Evolutionary conservation across 92 coral and sea anemone species (phyloP).

Genomic region (Phenganax subtilis): DNA sequence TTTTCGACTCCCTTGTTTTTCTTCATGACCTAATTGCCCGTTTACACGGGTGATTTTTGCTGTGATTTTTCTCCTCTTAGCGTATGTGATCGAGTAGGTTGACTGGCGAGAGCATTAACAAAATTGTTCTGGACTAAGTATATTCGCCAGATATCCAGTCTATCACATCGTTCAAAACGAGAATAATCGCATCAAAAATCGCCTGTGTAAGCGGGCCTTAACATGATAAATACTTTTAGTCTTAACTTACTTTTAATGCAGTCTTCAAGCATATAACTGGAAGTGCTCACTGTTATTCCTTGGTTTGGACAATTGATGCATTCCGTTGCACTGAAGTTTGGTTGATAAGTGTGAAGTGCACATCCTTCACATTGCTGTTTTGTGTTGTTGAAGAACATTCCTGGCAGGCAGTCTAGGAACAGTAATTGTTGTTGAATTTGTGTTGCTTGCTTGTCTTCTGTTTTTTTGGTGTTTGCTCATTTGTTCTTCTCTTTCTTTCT

Average conservation of each 20-base stretch:
- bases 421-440: not conserved
- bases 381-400: constrained; percentile 11
- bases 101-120: too few relatives aligned
- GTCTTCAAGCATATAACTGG: constrained; percentile 5
- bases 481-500: not conserved
- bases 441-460: not conserved
- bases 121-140: too few relatives aligned
- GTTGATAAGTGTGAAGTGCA: constrained; percentile 15
- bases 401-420: constrained; percentile 3
- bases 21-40: too few relatives aligned
- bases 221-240: not conserved
- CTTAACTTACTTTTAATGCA: constrained; percentile 15
- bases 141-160: too few relatives aligned
- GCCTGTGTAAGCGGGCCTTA: not conserved
- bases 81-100: too few relatives aligned
- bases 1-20: too few relatives aligned
- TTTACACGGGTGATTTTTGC: too few relatives aligned
- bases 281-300: constrained; percentile 14
- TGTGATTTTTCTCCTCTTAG: too few relatives aligned
- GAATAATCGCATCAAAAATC: too few relatives aligned
- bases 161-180: too few relatives aligned
- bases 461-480: not conserved
- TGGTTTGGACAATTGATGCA: constrained; percentile 17
- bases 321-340: not conserved
- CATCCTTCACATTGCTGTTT: constrained; percentile 12